Percentiles rank a stretch among this genome's conserved stretches.
phyloP scores from a whole-genome alignment of 92 coral and sea anemone species.

The Porites lobata region DNA sequence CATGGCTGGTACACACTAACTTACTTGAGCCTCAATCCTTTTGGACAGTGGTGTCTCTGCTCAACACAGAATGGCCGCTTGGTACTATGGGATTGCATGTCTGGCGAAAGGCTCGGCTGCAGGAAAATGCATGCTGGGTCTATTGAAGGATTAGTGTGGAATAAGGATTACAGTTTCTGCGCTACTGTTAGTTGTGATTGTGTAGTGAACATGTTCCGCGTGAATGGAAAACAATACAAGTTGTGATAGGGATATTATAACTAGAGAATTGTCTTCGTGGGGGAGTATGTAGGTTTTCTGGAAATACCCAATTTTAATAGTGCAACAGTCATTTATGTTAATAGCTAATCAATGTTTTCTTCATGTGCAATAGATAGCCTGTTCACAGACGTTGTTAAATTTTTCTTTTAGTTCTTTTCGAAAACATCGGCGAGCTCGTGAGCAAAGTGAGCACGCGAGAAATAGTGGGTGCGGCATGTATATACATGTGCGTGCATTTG shows the following conservation, averaged over 20 bases:
- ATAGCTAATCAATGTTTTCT: too few species aligned
- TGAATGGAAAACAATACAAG: slow-evolving; percentile 20
- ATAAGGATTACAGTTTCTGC: slow-evolving; percentile 68
- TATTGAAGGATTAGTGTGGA: slow-evolving; percentile 87
- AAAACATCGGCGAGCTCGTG: too few species aligned
- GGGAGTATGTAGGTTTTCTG: too few species aligned
- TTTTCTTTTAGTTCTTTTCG: too few species aligned
- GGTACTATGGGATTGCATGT: slow-evolving; percentile 86
- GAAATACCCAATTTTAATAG: too few species aligned
- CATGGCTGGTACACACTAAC: slow-evolving; percentile 91
- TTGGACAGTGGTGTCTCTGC: slow-evolving; percentile 81
- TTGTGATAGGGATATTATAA: not conserved
- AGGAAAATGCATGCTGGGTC: slow-evolving; percentile 89
- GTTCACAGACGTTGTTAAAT: too few species aligned
- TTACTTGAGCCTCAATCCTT: slow-evolving; percentile 83
- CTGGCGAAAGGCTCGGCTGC: slow-evolving; percentile 78
- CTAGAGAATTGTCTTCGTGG: not conserved
- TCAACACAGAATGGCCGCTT: slow-evolving; percentile 92
- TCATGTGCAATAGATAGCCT: too few species aligned
- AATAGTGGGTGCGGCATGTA: too few species aligned
- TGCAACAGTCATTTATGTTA: too few species aligned
- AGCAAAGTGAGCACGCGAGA: too few species aligned
- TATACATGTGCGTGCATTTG: too few species aligned
- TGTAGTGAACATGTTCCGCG: slow-evolving; percentile 76
- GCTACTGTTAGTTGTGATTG: slow-evolving; percentile 90